phyloP scores from a whole-genome alignment of 1,140 invertebrate genomes.

The Drosophila nikananu region DNA sequence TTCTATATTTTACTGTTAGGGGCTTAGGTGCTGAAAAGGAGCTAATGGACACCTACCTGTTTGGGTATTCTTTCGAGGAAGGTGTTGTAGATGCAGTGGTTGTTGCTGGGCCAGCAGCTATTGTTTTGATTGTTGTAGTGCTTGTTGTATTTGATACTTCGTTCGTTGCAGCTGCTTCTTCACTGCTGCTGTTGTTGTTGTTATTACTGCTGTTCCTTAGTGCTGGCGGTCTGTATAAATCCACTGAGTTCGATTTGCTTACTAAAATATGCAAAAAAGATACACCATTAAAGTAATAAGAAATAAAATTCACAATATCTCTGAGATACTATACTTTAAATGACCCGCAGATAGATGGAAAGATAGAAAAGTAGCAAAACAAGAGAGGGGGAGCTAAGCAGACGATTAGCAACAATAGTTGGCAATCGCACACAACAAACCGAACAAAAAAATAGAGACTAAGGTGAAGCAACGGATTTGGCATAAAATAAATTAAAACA shows the following conservation, averaged over 20 bases:
- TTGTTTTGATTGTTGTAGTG: constrained; percentile 26
- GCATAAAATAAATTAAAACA: constrained; percentile 62
- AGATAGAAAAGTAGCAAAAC: constrained; percentile 11
- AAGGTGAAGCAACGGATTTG: constrained; percentile 68
- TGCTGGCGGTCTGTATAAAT: constrained; percentile 80
- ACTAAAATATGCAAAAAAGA: constrained; percentile 39
- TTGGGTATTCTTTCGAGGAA: constrained; percentile 56
- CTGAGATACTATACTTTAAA: constrained; percentile 28
- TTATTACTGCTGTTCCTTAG: constrained; percentile 66
- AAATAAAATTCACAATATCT: neutral
- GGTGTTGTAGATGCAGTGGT: constrained; percentile 34
- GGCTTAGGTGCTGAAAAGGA: neutral
- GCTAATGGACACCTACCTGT: constrained; percentile 34
- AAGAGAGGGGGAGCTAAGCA: constrained; percentile 3
- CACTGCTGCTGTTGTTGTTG: constrained; percentile 56
- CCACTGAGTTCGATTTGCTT: constrained; percentile 81
- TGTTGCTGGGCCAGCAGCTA: constrained; percentile 49
- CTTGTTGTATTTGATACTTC: constrained; percentile 35
- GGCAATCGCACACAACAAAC: constrained; percentile 30
- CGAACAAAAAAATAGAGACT: constrained; percentile 26
- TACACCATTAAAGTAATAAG: neutral
- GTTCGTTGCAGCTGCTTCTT: constrained; percentile 50
- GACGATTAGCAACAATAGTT: constrained; percentile 57
- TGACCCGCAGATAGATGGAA: neutral
- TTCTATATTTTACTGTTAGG: neutral